phyloP scores from a whole-genome alignment of 2,113 vertebrate genomes.

The Podiceps cristatus region DNA sequence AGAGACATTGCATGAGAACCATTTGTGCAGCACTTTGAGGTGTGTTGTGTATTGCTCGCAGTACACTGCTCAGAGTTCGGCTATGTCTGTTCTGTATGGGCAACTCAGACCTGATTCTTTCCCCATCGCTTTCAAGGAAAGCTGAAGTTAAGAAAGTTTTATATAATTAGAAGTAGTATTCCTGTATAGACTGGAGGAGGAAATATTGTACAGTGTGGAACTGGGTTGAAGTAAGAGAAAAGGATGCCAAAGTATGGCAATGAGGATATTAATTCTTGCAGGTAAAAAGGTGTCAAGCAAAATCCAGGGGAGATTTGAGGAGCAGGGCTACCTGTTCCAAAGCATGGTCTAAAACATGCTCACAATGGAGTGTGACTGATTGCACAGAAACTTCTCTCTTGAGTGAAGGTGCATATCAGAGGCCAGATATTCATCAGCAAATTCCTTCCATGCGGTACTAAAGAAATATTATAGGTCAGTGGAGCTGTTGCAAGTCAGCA shows the following conservation, averaged over 20 bases:
- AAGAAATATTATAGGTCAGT: not conserved
- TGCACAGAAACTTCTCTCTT: not conserved
- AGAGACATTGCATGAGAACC: not conserved
- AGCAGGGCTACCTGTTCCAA: not conserved
- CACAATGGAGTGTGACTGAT: accelerated
- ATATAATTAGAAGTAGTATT: not conserved
- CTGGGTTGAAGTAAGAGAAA: not conserved
- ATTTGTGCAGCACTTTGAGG: not conserved
- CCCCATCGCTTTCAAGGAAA: not conserved
- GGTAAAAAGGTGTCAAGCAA: not conserved
- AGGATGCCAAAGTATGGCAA: not conserved
- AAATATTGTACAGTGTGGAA: not conserved
- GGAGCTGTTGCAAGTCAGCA: not conserved
- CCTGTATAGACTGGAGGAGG: not conserved
- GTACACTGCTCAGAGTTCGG: not conserved
- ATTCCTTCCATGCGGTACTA: not conserved
- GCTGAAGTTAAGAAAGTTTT: not conserved
- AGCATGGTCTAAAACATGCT: not conserved
- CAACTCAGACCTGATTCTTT: not conserved
- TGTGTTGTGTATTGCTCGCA: accelerated
- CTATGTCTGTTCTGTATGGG: not conserved
- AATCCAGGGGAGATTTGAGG: not conserved
- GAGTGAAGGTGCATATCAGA: not conserved
- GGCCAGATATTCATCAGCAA: not conserved
- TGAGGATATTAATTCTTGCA: not conserved